phyloP scores from a whole-genome alignment of 2,888 invertebrate genomes.

The Yponomeuta plumbellus region DNA sequence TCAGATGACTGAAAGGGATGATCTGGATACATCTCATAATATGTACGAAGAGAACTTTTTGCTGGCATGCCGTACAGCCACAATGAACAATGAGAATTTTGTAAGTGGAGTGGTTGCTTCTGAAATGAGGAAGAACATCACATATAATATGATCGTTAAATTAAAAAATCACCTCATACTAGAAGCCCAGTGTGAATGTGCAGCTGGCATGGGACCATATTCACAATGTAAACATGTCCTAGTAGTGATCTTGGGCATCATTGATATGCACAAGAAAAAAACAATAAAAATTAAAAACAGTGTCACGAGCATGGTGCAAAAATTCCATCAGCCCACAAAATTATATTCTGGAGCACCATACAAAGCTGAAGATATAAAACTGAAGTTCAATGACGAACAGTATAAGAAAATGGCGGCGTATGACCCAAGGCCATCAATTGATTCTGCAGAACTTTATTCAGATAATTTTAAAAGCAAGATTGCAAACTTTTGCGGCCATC shows the following conservation, averaged over 20 bases:
- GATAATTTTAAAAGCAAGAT: not conserved
- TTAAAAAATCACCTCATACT: not conserved
- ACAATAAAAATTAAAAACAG: conserved; percentile 5
- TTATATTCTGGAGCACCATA: not conserved
- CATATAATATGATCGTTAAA: not conserved
- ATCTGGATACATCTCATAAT: not conserved
- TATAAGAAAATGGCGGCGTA: conserved; percentile 4
- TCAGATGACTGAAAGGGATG: not conserved
- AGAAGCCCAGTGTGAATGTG: conserved; percentile 12
- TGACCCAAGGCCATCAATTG: conserved; percentile 5
- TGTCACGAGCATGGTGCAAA: not conserved
- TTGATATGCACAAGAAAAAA: not conserved
- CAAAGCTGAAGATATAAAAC: conserved; percentile 1
- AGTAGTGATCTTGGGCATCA: conserved; percentile 4
- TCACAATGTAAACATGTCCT: conserved; percentile 10
- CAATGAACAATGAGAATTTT: not conserved
- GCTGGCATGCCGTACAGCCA: conserved; percentile 4
- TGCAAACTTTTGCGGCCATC: not conserved
- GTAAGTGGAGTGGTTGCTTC: conserved; percentile 5
- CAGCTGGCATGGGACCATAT: conserved; percentile 14
- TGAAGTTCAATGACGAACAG: not conserved
- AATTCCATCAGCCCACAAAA: conserved; percentile 11
- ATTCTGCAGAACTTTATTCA: not conserved
- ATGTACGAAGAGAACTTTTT: conserved; percentile 6
- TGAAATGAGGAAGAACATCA: not conserved